Conservation (phyloP, 30 jellyfish, hydroid and myxozoan genomes). For the Aurelia coerulea region DNA sequence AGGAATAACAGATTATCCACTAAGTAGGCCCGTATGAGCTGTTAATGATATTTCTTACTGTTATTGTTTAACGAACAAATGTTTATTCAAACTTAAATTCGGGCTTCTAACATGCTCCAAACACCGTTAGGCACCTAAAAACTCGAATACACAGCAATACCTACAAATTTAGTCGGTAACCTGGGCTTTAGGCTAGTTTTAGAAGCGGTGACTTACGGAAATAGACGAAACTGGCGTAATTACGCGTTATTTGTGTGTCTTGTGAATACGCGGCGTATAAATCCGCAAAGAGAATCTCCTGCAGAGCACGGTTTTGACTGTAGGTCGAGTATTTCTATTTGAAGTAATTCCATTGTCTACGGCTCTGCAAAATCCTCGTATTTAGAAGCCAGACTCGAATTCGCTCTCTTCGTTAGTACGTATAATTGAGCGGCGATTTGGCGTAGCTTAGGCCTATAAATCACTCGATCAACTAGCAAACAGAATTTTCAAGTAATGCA, state of each 20-base stretch:
- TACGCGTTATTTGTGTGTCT: constrained; percentile 21
- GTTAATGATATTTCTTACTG: constrained; percentile 85
- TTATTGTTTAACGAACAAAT: constrained; percentile 77
- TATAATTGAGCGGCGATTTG: constrained; percentile 31
- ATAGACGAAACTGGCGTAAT: background rate
- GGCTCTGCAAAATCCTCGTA: constrained; percentile 29
- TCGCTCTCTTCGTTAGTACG: constrained; percentile 39
- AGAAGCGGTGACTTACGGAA: background rate
- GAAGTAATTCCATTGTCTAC: constrained; percentile 75
- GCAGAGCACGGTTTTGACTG: constrained; percentile 83
- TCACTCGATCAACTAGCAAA: constrained; percentile 14
- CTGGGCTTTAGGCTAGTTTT: background rate
- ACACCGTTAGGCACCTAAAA: too few species aligned
- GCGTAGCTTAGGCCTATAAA: constrained; percentile 1
- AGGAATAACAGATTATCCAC: constrained; percentile 80
- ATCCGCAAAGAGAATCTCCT: constrained; percentile 83
- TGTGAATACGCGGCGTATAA: constrained; percentile 63
- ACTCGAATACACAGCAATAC: too few species aligned
- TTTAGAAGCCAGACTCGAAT: constrained; percentile 54
- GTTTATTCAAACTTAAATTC: constrained; percentile 64
- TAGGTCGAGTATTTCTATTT: constrained; percentile 73
- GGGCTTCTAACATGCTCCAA: background rate
- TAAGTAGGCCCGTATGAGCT: constrained; percentile 80
- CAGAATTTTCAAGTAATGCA: too few species aligned
- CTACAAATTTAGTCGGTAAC: too few species aligned